Percentiles rank a stretch among this genome's conserved stretches.
These are phyloP conservation scores for Drosophila pachea DNA, from an alignment of 1,140 invertebrate genomes.

Conservation along the genomic window DNA sequence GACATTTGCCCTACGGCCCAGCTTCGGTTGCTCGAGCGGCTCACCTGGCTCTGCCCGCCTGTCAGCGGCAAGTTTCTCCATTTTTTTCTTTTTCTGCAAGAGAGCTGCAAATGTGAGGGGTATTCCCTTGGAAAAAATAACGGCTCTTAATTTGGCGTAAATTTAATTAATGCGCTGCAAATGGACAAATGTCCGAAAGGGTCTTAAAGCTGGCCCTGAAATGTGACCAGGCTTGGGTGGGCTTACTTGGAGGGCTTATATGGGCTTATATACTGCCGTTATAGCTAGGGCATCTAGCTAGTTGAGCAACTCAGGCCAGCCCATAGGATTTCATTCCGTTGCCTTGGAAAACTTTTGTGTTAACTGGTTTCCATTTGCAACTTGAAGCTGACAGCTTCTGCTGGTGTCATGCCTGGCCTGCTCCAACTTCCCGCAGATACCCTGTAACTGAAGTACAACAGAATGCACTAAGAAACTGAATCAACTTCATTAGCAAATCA, in stretches of 20 bases:
- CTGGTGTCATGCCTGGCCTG: too few species aligned
- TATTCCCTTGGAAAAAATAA: slow-evolving; percentile 29
- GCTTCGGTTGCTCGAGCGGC: background rate
- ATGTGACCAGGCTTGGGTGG: too few species aligned
- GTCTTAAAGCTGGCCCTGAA: slow-evolving; percentile 38
- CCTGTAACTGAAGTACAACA: background rate
- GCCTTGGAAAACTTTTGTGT: too few species aligned
- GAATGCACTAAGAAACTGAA: background rate
- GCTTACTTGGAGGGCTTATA: too few species aligned
- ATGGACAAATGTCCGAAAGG: slow-evolving; percentile 26
- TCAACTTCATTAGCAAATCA: slow-evolving; percentile 6
- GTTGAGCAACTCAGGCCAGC: too few species aligned
- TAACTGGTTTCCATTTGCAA: background rate
- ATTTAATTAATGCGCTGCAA: slow-evolving; percentile 64
- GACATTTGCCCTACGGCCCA: slow-evolving; percentile 30
- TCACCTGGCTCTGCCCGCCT: slow-evolving; percentile 57
- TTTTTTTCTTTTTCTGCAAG: slow-evolving; percentile 1
- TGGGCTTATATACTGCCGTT: too few species aligned
- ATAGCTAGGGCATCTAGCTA: too few species aligned
- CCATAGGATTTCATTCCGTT: too few species aligned
- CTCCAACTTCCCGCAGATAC: too few species aligned
- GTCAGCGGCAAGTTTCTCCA: slow-evolving; percentile 37
- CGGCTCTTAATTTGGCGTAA: slow-evolving; percentile 63
- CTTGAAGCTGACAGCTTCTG: background rate
- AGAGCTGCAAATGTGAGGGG: background rate